Base-by-base conservation (phyloP, 1,140 invertebrate genomes). In the Homarus americanus region DNA sequence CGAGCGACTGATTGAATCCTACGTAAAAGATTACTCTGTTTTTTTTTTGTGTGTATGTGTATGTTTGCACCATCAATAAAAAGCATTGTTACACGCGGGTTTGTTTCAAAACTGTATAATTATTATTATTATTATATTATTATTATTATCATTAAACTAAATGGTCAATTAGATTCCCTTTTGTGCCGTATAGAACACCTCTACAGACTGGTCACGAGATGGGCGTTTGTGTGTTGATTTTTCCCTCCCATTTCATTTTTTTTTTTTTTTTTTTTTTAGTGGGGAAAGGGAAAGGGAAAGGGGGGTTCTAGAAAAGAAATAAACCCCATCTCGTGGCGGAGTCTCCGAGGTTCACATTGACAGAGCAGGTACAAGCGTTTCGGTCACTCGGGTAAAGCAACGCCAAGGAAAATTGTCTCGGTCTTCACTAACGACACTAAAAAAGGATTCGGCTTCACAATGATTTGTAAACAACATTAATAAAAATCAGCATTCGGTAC, bases 381-480 rank as follows among this genome's bases (percentile, higher is more conserved):
- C 72, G 58, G 76, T 79, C 76, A 80, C 86, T 80, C 78, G 80
- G 41, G 80, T 76, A 76, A 38, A 83, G 87, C 72, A 90, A 58
- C 72, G 80, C 72, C 69, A 83, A 72, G 36, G 88, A 75, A 44
- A 82, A 38, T 72, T 88, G n/a, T 73, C 78, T 88, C 86, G 82
- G 86, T 88, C 78, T 80, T 79, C 28, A 44, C 78, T 88, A 88
- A 80, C 49, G 58, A 88, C 86, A 88, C 86, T 88, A 88, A 76
- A 73, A n/a, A 88, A 76, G 82, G 88, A 53, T 66, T 90, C 88
- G 76, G 88, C 88, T 90, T 78, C 88, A 90, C 88, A 90, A 83
- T 90, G 80, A 90, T 82, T 58, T 90, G 80, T 90, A 90, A 90
- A 90, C 88, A 84, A 90, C 88, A 90, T 90, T 90, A 90, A 90